Evolutionary conservation across 2,797 vertebrate species (phyloP), one percentile per base, ranked within the genome.

Genomic region (Zalophus californianus): DNA sequence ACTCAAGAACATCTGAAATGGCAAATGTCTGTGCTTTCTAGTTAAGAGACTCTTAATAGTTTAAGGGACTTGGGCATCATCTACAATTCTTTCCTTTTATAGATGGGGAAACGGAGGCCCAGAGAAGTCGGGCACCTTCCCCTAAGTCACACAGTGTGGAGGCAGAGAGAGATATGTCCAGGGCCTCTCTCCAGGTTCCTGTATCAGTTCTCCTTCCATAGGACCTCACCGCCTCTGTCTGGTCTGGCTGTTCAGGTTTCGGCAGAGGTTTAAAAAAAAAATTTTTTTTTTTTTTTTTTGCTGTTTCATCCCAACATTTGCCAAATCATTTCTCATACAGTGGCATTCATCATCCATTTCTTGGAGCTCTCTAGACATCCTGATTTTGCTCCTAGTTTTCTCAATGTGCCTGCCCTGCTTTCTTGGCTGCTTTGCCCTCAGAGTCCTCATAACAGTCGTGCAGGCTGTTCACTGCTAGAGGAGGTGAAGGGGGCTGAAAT

Each of bases 381-480:
- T 44, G 79, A 77, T 60, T 52, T 85, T 70, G 91, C 79, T 92
- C 82, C 48, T 68, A 70, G 48, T 50, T 95, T 94, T 94, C 95
- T 87, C 64, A 92, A 62, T 48, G 29, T 5, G 64, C 41, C 50
- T 85, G 25, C 41, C 80, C 84, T 94, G 18, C 58, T 91, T 80
- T 83, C 75, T 66, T 89, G 94, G 90, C 80, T 86, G 21, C 52
- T 92, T 21, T 68, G 50, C 75, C 62, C 27, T 91, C 32, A 27
- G 72, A 89, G n/a, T 13, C 66, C 54, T 94, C 79, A 3, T 5
- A 27, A 9, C 0, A 0, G 12, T 35, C 14, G 7, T 41, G 29
- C 75, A 58, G 35, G 56, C 75, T 80, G 6, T 20, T 94, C 44
- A 56, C 48, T 66, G 52, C 41, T 15, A 4, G 44, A 50, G 73